phyloP scores from a whole-genome alignment of 2,888 invertebrate genomes.

The Dasysyrphus tricinctus region DNA sequence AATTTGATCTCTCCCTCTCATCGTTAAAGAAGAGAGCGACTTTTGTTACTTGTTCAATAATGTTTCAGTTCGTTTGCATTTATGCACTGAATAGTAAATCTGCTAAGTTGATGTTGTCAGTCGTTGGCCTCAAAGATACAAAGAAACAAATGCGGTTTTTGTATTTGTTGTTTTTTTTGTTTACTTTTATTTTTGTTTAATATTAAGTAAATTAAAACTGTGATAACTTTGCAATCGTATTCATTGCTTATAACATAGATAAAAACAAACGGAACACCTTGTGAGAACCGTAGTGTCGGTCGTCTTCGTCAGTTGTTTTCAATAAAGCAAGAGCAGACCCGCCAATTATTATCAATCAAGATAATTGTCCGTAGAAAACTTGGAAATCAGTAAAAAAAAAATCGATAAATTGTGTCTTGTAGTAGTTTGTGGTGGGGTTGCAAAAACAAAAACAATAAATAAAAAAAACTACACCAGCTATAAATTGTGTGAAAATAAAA shows the following conservation, averaged over 20 bases:
- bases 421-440: background rate
- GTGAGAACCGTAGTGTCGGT: background rate
- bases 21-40: background rate
- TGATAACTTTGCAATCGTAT: background rate
- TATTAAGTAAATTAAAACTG: background rate
- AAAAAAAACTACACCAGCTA: background rate
- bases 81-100: background rate
- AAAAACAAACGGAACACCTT: background rate
- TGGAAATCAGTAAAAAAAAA: background rate
- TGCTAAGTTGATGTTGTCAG: background rate
- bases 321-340: background rate
- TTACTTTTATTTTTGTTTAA: background rate
- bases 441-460: background rate
- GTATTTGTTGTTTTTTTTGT: background rate
- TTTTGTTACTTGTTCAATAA: background rate
- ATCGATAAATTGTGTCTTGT: background rate
- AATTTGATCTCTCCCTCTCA: too few species aligned
- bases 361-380: background rate
- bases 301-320: background rate
- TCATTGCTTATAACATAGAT: background rate
- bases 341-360: background rate
- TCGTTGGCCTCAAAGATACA: slow-evolving; percentile 3
- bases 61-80: background rate
- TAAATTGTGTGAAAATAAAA: slow-evolving; percentile 2
- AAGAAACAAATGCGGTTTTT: background rate